These are phyloP conservation scores for Drosophila testacea DNA, from an alignment of 2,888 invertebrate genomes.

Conservation along the genomic window DNA sequence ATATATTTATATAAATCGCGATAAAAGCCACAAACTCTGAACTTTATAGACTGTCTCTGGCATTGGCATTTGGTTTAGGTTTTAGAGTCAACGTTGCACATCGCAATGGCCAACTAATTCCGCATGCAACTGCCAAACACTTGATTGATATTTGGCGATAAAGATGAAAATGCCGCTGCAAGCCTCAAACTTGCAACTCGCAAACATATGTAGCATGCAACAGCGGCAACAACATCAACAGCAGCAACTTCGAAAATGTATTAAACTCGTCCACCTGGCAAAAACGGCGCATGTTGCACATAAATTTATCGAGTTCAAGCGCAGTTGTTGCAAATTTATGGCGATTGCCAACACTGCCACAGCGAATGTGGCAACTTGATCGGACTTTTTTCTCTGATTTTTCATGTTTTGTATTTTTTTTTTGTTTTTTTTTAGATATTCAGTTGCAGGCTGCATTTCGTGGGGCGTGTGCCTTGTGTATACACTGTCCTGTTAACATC, in stretches of 20 bases:
- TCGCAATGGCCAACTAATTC: conserved; percentile 55
- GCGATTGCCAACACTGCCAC: conserved; percentile 45
- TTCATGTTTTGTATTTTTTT: conserved; percentile 6
- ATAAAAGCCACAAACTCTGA: conserved; percentile 72
- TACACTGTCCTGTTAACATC: conserved; percentile 71
- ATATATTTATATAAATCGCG: conserved; percentile 13
- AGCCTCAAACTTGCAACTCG: conserved; percentile 24
- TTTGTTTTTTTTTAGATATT: conserved; percentile 6
- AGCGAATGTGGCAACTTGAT: conserved; percentile 52
- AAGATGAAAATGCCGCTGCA: conserved; percentile 67
- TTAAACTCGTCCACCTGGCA: conserved; percentile 64
- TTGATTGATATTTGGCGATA: conserved; percentile 76
- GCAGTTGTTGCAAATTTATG: conserved; percentile 71
- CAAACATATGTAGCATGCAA: conserved; percentile 39
- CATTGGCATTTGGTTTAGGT: conserved; percentile 29
- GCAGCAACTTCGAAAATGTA: conserved; percentile 45
- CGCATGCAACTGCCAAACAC: conserved; percentile 50
- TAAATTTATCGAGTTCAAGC: conserved; percentile 79
- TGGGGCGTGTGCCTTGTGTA: conserved; percentile 70
- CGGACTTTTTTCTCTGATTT: conserved; percentile 12
- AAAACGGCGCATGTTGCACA: conserved; percentile 74
- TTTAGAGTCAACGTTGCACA: conserved; percentile 2
- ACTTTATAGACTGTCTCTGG: conserved; percentile 75
- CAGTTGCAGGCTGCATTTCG: conserved; percentile 1
- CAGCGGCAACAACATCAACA: background rate